Percentiles rank a stretch among this genome's conserved stretches.
Evolutionary conservation across 2,888 invertebrate species (phyloP).

Genomic region (Orthosia gracilis): DNA sequence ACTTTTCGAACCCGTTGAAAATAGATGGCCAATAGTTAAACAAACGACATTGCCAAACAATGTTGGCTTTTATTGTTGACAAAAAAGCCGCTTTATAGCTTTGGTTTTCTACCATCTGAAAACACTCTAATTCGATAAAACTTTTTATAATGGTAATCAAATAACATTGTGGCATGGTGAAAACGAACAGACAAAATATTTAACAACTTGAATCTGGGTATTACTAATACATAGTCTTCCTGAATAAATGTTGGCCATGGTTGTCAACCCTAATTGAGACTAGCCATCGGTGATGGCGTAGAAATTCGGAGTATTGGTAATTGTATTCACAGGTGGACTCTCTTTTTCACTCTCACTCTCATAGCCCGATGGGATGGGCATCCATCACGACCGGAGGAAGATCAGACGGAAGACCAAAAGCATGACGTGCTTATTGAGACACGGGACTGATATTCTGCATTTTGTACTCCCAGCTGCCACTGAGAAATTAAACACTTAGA

Average conservation of each 20-base stretch:
- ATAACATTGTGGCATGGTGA: background rate
- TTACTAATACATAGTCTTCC: background rate
- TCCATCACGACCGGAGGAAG: background rate
- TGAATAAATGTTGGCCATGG: background rate
- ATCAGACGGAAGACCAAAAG: background rate
- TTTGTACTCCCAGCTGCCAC: too few relatives aligned
- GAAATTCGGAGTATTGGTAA: too few relatives aligned
- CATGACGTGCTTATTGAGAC: background rate
- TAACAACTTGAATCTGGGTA: background rate
- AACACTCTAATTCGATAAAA: slow-evolving; percentile 14
- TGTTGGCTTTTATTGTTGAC: slow-evolving; percentile 15
- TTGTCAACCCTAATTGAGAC: too few relatives aligned
- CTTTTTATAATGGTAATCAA: slow-evolving; percentile 26
- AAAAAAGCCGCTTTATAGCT: slow-evolving; percentile 12
- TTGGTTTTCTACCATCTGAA: slow-evolving; percentile 4
- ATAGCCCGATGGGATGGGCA: too few relatives aligned
- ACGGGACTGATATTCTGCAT: background rate
- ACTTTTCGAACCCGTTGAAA: background rate
- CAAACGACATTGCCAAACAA: slow-evolving; percentile 21
- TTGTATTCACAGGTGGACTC: too few relatives aligned
- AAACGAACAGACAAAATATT: background rate
- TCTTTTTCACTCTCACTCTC: too few relatives aligned
- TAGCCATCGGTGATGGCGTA: too few relatives aligned
- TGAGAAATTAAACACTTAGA: too few relatives aligned
- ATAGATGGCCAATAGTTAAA: slow-evolving; percentile 11